Conservation (phyloP, 2,888 invertebrate genomes). For the Sisyra nigra region DNA sequence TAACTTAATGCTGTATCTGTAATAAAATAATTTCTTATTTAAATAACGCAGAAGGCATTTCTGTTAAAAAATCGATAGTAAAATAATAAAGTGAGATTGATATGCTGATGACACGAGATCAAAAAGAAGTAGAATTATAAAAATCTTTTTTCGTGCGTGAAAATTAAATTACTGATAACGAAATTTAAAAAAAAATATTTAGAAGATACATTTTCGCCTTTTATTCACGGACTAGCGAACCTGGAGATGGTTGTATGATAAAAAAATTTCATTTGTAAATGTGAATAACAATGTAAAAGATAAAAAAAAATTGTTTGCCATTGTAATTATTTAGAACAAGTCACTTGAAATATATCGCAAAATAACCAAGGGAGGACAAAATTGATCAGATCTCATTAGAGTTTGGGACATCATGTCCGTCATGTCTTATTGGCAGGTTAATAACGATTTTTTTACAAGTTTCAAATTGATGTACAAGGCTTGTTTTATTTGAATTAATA, state of each 20-base stretch:
- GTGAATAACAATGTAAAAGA: background rate
- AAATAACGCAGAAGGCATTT: constrained; percentile 7
- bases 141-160: background rate
- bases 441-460: no score
- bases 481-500: no score
- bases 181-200: background rate
- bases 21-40: no score
- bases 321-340: no score
- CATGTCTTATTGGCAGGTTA: no score
- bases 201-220: background rate
- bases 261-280: background rate
- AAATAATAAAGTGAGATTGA: background rate
- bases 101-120: background rate
- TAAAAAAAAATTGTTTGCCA: constrained; percentile 1
- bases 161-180: background rate
- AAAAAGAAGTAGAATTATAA: background rate
- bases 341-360: no score
- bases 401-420: no score
- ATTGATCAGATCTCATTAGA: no score
- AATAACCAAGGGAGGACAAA: no score
- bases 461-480: no score
- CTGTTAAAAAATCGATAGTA: constrained; percentile 8
- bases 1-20: no score
- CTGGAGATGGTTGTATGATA: background rate
- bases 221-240: background rate